phyloP scores from a whole-genome alignment of 64 coral and sea anemone genomes.

The Stichodactyla helianthus region DNA sequence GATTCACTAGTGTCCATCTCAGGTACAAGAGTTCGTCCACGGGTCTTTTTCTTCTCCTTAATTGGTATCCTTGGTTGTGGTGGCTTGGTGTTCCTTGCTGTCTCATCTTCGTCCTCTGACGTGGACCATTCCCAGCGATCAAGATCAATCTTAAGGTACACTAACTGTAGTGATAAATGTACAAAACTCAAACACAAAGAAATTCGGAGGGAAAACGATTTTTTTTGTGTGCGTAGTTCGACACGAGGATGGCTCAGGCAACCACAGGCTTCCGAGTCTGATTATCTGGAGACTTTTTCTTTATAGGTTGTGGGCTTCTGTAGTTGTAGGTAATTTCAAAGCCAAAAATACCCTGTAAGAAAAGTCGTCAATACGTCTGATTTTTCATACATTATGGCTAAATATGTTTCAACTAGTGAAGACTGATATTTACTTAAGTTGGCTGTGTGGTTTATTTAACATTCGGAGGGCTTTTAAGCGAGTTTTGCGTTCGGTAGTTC shows the following conservation, averaged over 20 bases:
- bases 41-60: background rate
- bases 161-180: conserved; percentile 27
- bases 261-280: no score
- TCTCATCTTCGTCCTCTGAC: conserved; percentile 68
- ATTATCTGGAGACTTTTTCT: no score
- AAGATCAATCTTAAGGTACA: conserved; percentile 65
- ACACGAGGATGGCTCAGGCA: background rate
- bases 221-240: background rate
- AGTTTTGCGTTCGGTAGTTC: no score
- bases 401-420: no score
- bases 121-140: conserved; percentile 91
- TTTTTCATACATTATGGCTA: no score
- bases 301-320: no score
- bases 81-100: conserved; percentile 15
- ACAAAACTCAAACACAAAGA: conserved; percentile 3
- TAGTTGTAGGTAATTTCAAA: no score
- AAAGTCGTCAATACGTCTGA: no score
- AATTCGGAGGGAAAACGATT: background rate
- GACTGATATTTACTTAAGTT: no score
- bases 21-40: conserved; percentile 21
- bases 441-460: no score
- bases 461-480: no score
- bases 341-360: no score
- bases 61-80: background rate
- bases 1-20: conserved; percentile 52